phyloP scores from a whole-genome alignment of 2,113 vertebrate species.

The Perccottus glenii region DNA sequence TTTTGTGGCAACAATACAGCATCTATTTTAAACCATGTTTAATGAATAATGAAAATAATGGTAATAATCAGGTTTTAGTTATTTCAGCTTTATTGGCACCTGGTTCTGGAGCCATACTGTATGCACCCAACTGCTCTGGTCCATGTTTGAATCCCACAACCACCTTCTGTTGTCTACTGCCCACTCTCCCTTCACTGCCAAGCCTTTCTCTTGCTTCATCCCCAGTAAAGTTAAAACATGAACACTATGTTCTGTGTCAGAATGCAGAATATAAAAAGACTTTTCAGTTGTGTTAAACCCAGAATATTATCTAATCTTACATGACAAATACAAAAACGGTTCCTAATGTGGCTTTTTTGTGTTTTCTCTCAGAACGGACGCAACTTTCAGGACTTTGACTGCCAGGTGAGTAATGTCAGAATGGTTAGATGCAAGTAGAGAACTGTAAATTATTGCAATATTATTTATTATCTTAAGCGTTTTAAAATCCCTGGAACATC shows the following conservation, averaged over 20 bases:
- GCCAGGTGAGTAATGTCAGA: conserved; percentile 84
- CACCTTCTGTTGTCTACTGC: conserved; percentile 17
- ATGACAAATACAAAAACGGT: not conserved
- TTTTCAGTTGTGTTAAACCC: too few relatives aligned
- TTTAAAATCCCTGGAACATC: too few relatives aligned
- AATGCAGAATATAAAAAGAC: not conserved
- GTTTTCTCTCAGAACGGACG: conserved; percentile 85
- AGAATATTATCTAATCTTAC: too few relatives aligned
- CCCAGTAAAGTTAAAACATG: not conserved
- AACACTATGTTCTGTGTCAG: not conserved
- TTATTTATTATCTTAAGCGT: too few relatives aligned
- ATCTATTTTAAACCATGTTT: too few relatives aligned
- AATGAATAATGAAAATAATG: too few relatives aligned
- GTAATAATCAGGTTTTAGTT: too few relatives aligned
- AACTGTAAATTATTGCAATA: too few relatives aligned
- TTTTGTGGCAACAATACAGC: too few relatives aligned
- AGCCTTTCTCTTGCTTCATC: not conserved
- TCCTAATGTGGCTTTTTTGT: not conserved
- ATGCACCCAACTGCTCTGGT: conserved; percentile 12
- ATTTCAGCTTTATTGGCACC: not conserved
- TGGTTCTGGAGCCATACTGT: conserved; percentile 4
- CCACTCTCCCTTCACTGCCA: conserved; percentile 12
- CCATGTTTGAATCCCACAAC: conserved; percentile 22
- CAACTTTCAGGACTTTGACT: conserved; percentile 97
- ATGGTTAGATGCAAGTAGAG: not conserved